A percentile compares a stretch with the other conserved stretches of the same genome.
Evolutionary conservation across 2,797 vertebrate genomes (phyloP).

Genomic region (Micropoecilia bifurca): DNA sequence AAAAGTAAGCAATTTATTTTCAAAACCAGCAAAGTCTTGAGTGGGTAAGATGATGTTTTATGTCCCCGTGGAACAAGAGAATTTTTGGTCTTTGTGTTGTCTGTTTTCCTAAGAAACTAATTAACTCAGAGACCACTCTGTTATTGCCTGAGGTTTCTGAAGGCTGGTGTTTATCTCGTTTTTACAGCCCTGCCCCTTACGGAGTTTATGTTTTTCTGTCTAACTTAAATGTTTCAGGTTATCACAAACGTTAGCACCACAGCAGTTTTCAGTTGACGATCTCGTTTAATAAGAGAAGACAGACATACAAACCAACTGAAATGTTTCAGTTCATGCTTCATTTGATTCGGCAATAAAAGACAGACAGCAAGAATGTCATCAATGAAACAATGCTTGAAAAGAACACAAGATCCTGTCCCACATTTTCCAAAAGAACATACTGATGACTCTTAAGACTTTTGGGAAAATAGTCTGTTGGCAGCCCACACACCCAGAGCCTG

Average conservation of each 20-base stretch:
- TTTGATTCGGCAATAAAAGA: neutral
- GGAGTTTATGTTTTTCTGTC: constrained; percentile 1
- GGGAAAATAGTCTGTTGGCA: neutral
- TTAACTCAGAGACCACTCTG: neutral
- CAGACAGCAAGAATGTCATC: neutral
- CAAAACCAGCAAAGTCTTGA: neutral
- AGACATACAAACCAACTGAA: neutral
- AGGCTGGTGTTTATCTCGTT: neutral
- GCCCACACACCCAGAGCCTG: neutral
- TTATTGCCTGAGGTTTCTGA: neutral
- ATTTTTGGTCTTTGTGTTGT: neutral
- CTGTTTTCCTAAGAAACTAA: constrained; percentile 3
- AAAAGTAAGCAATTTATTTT: neutral
- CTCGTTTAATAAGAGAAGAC: neutral
- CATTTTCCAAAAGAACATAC: neutral
- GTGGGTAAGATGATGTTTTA: neutral
- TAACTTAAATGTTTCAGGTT: neutral
- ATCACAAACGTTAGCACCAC: no score
- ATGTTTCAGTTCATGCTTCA: neutral
- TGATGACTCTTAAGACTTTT: neutral
- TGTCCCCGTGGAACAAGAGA: neutral
- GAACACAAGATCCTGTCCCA: neutral
- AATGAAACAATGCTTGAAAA: neutral
- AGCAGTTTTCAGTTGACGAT: neutral
- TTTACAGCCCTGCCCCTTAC: neutral